Evolutionary conservation across 2,113 vertebrate species (phyloP).

Genomic region (Atlantisia rogersi): DNA sequence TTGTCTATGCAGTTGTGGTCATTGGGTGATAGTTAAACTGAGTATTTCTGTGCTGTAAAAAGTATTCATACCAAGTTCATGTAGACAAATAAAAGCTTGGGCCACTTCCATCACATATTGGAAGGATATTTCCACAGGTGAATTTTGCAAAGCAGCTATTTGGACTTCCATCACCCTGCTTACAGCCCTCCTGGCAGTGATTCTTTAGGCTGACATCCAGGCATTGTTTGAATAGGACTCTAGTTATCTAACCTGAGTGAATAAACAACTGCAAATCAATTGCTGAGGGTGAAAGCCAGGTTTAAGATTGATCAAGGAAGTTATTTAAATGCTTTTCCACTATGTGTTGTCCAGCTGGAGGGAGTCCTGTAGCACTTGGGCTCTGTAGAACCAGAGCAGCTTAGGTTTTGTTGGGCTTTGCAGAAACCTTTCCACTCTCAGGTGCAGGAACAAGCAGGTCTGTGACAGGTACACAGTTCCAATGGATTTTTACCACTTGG

Average conservation of each 20-base stretch:
- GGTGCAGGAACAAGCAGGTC: background rate
- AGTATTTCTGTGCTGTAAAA: background rate
- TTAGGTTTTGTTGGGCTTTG: background rate
- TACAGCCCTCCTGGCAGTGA: background rate
- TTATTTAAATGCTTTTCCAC: background rate
- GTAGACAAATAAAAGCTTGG: background rate
- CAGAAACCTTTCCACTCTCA: background rate
- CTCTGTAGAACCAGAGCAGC: background rate
- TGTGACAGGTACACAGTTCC: background rate
- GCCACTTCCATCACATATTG: background rate
- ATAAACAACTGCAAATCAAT: background rate
- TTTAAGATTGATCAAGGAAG: background rate
- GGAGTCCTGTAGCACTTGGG: background rate
- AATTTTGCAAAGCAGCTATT: background rate
- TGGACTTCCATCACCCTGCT: background rate
- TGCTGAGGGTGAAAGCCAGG: background rate
- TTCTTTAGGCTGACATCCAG: background rate
- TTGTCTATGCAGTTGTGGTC: background rate
- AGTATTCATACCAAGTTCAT: background rate
- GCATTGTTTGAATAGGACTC: background rate
- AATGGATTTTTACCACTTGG: background rate
- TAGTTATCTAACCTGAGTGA: background rate
- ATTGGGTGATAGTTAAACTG: background rate
- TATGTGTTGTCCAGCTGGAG: background rate
- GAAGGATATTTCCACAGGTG: background rate